phyloP scores from a whole-genome alignment of 1,140 invertebrate species.

The Nilaparvata lugens region DNA sequence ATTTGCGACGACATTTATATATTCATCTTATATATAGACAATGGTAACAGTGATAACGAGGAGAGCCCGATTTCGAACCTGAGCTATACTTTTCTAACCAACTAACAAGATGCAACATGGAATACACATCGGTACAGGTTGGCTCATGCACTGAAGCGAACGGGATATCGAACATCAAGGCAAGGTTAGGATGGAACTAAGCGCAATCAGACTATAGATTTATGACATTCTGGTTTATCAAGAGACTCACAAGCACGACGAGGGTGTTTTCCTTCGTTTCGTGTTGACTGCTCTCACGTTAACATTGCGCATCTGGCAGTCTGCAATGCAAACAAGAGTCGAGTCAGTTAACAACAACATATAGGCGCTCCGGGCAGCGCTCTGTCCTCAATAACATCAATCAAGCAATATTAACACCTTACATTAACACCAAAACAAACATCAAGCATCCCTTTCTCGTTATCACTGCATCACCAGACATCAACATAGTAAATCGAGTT shows the following conservation, averaged over 20 bases:
- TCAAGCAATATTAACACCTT: too few relatives aligned
- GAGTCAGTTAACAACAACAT: conserved; percentile 8
- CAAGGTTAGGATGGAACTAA: conserved; percentile 13
- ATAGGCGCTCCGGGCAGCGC: too few relatives aligned
- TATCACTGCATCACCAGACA: too few relatives aligned
- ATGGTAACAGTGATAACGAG: too few relatives aligned
- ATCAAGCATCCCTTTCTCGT: too few relatives aligned
- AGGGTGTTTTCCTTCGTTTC: conserved; percentile 58
- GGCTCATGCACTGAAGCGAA: conserved; percentile 17
- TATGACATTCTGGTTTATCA: conserved; percentile 33
- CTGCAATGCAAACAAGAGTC: conserved; percentile 42
- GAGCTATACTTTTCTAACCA: neutral
- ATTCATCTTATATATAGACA: too few relatives aligned
- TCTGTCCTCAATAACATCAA: too few relatives aligned
- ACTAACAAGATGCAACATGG: conserved; percentile 17
- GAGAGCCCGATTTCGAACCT: too few relatives aligned
- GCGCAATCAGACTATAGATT: conserved; percentile 17
- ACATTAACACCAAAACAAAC: too few relatives aligned
- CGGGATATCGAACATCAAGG: conserved; percentile 16
- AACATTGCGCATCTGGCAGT: conserved; percentile 65
- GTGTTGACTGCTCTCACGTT: conserved; percentile 60
- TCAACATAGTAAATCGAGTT: too few relatives aligned
- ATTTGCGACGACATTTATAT: too few relatives aligned
- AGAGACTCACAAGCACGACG: conserved; percentile 60
- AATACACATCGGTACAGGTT: conserved; percentile 9